Conservation (phyloP, 2,888 invertebrate species). For the Phragmatobia fuliginosa region DNA sequence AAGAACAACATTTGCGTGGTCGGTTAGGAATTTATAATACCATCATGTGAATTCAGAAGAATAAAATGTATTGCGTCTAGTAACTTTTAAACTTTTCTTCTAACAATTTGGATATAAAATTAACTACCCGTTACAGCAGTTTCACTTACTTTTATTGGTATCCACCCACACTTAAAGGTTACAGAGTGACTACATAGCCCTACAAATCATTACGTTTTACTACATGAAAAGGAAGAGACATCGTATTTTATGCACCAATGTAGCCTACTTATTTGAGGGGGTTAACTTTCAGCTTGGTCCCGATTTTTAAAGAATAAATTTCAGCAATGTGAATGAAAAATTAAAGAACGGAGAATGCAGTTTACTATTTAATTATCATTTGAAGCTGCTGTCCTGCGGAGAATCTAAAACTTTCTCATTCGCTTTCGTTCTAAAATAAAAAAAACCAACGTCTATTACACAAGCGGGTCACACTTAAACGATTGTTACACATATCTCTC, state of each 20-base stretch:
- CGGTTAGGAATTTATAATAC: no score
- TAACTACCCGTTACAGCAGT: no score
- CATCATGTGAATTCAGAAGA: neutral
- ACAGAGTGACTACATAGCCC: neutral
- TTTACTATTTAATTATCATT: neutral
- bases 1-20: no score
- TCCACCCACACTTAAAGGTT: no score
- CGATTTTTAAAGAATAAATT: neutral
- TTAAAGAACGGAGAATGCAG: neutral
- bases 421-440: neutral
- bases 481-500: slow-evolving; percentile 25
- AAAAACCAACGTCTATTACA: slow-evolving; percentile 20
- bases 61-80: neutral
- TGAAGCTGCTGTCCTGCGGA: neutral
- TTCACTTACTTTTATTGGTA: neutral
- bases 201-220: no score
- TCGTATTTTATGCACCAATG: no score
- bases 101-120: neutral
- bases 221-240: no score
- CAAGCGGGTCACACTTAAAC: slow-evolving; percentile 37
- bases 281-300: neutral
- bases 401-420: neutral
- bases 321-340: neutral
- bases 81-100: neutral
- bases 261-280: neutral